A percentile compares a stretch with the other conserved stretches of the same genome.
Conservation (phyloP, 1,140 invertebrate species). For the Microplitis demolitor region DNA sequence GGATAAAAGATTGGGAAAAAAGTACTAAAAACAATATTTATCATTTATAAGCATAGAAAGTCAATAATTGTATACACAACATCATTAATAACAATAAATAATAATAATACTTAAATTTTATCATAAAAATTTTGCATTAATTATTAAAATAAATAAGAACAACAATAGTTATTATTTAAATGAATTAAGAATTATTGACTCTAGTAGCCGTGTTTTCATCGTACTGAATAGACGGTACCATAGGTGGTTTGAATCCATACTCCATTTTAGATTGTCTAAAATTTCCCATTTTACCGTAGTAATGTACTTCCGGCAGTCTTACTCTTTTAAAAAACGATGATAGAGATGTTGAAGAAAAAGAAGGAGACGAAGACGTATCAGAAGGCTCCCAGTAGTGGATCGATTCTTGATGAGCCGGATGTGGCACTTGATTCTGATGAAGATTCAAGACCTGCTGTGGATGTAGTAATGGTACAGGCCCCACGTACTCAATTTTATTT, state of each 20-base stretch:
- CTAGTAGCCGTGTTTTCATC: slow-evolving; percentile 65
- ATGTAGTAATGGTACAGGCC: slow-evolving; percentile 52
- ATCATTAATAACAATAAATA: too few species aligned
- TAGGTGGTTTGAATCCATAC: slow-evolving; percentile 80
- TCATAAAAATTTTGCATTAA: too few species aligned
- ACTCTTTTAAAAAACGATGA: slow-evolving; percentile 41
- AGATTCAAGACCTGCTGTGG: slow-evolving; percentile 32
- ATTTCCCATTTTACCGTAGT: slow-evolving; percentile 59
- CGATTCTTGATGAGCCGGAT: slow-evolving; percentile 32
- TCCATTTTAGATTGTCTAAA: slow-evolving; percentile 74
- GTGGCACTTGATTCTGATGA: slow-evolving; percentile 27
- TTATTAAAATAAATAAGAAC: background rate
- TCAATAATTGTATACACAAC: too few species aligned
- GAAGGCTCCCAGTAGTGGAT: slow-evolving; percentile 4
- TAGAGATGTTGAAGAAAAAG: background rate
- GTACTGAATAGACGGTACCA: slow-evolving; percentile 80
- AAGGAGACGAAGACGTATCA: too few species aligned
- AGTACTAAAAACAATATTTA: too few species aligned
- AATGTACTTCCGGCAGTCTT: slow-evolving; percentile 43
- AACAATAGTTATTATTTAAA: background rate
- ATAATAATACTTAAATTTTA: too few species aligned
- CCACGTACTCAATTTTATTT: slow-evolving; percentile 50
- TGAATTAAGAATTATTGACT: slow-evolving; percentile 45
- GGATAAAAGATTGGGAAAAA: too few species aligned
- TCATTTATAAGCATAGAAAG: too few species aligned